Base-by-base conservation (phyloP, 2,113 vertebrate genomes). In the Zosterops pallidus region DNA sequence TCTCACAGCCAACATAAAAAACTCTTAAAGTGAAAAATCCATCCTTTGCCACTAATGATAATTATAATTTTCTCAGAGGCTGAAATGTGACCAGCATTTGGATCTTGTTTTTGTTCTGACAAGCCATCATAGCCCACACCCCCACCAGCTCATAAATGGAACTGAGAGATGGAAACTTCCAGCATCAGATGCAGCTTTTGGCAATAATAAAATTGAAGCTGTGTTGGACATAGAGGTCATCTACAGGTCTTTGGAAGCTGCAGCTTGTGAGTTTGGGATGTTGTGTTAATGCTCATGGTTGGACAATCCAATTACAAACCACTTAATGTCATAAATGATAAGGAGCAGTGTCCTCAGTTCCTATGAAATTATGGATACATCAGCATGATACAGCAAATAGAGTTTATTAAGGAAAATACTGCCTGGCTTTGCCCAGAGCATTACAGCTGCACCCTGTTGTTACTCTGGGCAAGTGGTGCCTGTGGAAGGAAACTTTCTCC, bases 271-370 rank as follows among this genome's bases (percentile, higher is more conserved):
- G 67, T 62, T 86, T 29, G 77, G 79, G 71, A 50, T 59, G 72
- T 83, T 92, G 80, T 90, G 15, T 62, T 83, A 76, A n/a, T 86
- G 83, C 53, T 74, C 13, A 12, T 7, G 35, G 41, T 3, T 46
- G 60, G 80, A 86, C 67, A 90, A 74, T 89, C 60, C 76, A 75
- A 44, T 93, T 81, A 62, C 41, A 53, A 77, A 65, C 19, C 80
- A 77, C 77, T 95, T 83, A 83, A 31, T 74, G 89, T 62, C 93
- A 81, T 35, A 62, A 86, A 44, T n/a, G 33, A 59, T 74, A 50
- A 69, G 80, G 56, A 90, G 22, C 71, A 57, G 4, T 12, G 55
- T 83, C 63, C 42, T 65, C 16, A 2, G 57, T 24, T 91, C 67
- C 63, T 56, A n/a, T 6, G 72, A 81, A 80, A 71, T 70, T 20